A percentile compares a stretch with the other conserved stretches of the same genome.
These are phyloP conservation scores for Salminus brasiliensis DNA, from an alignment of 2,113 vertebrate species.

Conservation along the genomic window DNA sequence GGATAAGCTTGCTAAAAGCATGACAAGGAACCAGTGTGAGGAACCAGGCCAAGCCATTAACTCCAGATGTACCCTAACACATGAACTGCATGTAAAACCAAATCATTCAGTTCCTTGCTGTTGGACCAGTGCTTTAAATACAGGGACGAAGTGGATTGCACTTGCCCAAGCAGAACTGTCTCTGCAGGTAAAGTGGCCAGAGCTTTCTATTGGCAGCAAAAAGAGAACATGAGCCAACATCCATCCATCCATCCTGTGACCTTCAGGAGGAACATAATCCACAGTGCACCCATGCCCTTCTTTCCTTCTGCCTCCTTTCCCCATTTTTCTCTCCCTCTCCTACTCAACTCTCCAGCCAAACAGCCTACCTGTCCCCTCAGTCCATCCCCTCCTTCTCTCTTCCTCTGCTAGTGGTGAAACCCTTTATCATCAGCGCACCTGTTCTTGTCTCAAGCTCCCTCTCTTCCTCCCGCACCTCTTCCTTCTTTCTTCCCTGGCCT, in stretches of 20 bases:
- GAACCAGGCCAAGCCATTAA: too few relatives aligned
- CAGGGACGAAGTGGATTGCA: not conserved
- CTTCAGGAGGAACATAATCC: slow-evolving; percentile 25
- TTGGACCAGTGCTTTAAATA: too few relatives aligned
- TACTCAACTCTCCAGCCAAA: not conserved
- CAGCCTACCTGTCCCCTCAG: slow-evolving; percentile 5
- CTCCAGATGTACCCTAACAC: too few relatives aligned
- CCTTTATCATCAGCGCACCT: slow-evolving; percentile 7
- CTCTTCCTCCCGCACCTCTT: slow-evolving; percentile 1
- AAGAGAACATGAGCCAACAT: slow-evolving; percentile 2
- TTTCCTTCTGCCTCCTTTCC: not conserved
- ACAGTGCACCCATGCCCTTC: slow-evolving; percentile 36
- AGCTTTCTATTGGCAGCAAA: slow-evolving; percentile 13
- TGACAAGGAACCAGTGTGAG: too few relatives aligned
- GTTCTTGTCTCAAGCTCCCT: not conserved
- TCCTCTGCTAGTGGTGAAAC: slow-evolving; percentile 6
- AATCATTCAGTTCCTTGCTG: too few relatives aligned
- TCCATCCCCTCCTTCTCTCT: not conserved
- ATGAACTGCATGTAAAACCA: too few relatives aligned
- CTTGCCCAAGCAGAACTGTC: not conserved
- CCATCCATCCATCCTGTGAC: slow-evolving; percentile 25
- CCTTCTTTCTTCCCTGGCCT: not conserved
- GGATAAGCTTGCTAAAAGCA: too few relatives aligned
- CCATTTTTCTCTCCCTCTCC: slow-evolving; percentile 15
- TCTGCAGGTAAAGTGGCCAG: not conserved